Base-by-base conservation (phyloP, 2,113 vertebrate genomes). In the Riparia riparia region DNA sequence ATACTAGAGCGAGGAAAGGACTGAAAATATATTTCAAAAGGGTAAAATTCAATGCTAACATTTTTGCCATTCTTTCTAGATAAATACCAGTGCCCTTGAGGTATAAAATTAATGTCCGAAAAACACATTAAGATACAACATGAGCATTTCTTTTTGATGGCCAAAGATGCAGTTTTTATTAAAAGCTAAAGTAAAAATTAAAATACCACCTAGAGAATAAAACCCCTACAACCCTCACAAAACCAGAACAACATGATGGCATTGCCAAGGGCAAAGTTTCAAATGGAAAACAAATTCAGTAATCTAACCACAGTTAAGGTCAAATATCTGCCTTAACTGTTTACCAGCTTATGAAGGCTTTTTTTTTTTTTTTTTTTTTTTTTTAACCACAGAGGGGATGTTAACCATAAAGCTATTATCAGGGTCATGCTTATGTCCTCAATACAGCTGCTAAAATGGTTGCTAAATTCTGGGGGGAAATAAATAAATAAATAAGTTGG, bases 11-110 rank as follows among this genome's bases (percentile, higher is more conserved):
- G 1, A 89, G 37, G 26, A 89, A 74, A 73, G 6, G 12, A 74
- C 77, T 84, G 41, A 86, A 94, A 89, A 89, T 45, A 1, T 24
- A 64, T 82, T 87, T 89, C n/a, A 53, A 57, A 86, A 92, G 68
- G 12, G 18, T 68, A 91, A 64, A 89, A 89, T 25, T 60, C 19
- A 32, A 10, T 45, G 53, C 3, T 82, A 79, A 71, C 4, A 34
- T 84, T 84, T 74, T 92, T 74, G 6, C 5, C 34, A 71, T 44
- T 47, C 42, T 90, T 66, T 47, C 37, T 60, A 64, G 44, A 56
- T 3, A 60, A 84, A 54, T 64, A 56, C 37, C 34, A 78, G 41
- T 42, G 61, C 3, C 28, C 20, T 82, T 47, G 28, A 89, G 24
- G 64, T 18, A 24, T 6, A 84, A 95, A 84, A 83, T 60, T 45